phyloP scores from a whole-genome alignment of 2,113 vertebrate genomes.

The Talpa occidentalis region DNA sequence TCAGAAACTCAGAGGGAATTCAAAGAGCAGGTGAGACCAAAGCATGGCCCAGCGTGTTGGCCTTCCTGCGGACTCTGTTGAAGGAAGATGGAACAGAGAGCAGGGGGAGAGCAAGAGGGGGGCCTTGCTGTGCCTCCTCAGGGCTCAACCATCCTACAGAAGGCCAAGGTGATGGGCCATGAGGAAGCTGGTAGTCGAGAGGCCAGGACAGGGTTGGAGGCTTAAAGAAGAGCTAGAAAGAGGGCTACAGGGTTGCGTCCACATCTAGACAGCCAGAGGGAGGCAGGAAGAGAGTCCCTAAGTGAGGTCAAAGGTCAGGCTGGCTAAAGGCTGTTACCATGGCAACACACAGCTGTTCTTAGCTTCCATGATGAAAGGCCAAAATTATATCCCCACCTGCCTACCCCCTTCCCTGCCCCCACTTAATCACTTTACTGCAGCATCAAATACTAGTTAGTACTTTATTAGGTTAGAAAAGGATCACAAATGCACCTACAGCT shows the following conservation, averaged over 20 bases:
- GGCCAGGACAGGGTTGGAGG: neutral
- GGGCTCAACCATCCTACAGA: neutral
- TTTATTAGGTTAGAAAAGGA: conserved; percentile 23
- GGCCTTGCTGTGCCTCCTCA: neutral
- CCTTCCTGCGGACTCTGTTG: neutral
- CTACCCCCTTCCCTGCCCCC: neutral
- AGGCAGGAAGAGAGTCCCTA: conserved; percentile 3
- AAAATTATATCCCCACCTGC: conserved; percentile 13
- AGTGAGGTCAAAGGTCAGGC: conserved; percentile 37
- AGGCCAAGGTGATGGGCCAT: too few species aligned
- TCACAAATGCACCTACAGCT: neutral
- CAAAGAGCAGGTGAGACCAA: neutral
- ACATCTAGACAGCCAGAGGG: neutral
- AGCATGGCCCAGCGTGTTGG: neutral
- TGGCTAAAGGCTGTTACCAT: conserved; percentile 21
- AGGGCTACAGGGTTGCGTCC: neutral
- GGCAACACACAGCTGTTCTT: conserved; percentile 40
- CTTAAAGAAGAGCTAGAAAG: neutral
- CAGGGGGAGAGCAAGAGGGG: neutral
- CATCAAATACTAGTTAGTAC: neutral
- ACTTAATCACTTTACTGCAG: neutral
- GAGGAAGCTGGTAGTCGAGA: neutral
- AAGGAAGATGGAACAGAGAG: neutral
- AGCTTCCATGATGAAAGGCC: conserved; percentile 12
- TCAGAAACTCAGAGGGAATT: neutral